Evolutionary conservation across 64 coral and sea anemone species (phyloP).

Genomic region (Stichodactyla mertensii): DNA sequence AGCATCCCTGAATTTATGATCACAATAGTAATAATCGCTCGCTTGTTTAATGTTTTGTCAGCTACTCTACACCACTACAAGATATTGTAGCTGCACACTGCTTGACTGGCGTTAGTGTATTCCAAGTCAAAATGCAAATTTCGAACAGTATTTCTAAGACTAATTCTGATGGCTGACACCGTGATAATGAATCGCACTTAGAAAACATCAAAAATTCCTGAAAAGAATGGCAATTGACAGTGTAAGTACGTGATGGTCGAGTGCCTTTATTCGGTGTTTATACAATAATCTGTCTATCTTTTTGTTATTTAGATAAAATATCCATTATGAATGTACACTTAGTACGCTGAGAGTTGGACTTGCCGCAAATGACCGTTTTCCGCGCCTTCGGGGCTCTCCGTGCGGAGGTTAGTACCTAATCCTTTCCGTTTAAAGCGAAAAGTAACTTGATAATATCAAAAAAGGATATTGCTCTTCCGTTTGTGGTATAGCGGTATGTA

Average conservation of each 20-base stretch:
- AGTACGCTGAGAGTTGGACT: not conserved
- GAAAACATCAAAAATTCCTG: not conserved
- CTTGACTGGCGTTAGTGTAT: not conserved
- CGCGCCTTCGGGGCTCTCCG: not conserved
- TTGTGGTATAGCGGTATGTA: not conserved
- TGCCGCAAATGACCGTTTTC: not conserved
- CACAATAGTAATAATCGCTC: not conserved
- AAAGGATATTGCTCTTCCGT: not conserved
- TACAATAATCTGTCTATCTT: not conserved
- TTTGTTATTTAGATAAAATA: slow-evolving; percentile 7
- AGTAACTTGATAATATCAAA: not conserved
- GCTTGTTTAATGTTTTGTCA: not conserved
- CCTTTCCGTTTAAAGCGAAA: not conserved
- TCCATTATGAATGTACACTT: not conserved
- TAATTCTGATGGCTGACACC: not conserved
- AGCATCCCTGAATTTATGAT: not conserved
- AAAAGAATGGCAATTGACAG: not conserved
- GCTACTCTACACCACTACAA: not conserved
- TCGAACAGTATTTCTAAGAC: not conserved
- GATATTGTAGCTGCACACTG: not conserved
- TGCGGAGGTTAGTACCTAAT: not conserved
- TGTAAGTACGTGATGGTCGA: not conserved
- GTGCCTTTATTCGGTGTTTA: not conserved
- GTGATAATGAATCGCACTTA: not conserved
- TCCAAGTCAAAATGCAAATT: not conserved